Percentiles rank a stretch among this genome's conserved stretches.
Evolutionary conservation across 2,888 invertebrate genomes (phyloP).

Genomic region (Bombylius major): DNA sequence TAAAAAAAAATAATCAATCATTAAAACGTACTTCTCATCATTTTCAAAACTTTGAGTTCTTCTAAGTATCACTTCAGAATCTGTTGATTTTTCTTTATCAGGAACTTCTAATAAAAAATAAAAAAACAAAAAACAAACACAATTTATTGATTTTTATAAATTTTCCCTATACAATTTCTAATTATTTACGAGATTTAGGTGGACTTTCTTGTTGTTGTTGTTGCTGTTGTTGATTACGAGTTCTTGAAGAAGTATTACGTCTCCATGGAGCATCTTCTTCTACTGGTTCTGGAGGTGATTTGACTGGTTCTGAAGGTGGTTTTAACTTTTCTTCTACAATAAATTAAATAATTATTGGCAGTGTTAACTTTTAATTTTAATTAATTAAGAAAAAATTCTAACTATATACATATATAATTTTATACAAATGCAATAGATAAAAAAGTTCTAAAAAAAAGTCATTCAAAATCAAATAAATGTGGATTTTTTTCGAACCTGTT

Average conservation of each 20-base stretch:
- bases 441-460: too few relatives aligned
- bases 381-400: neutral
- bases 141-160: neutral
- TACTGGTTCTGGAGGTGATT: conserved; percentile 36
- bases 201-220: conserved; percentile 35
- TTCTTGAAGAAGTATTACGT: conserved; percentile 45
- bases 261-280: conserved; percentile 54
- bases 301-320: conserved; percentile 22
- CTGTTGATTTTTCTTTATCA: conserved; percentile 39
- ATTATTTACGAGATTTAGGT: conserved; percentile 40
- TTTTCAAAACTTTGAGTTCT: conserved; percentile 80
- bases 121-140: conserved; percentile 1
- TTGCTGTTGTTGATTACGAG: conserved; percentile 31
- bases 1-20: neutral
- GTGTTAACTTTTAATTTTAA: neutral
- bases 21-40: conserved; percentile 69
- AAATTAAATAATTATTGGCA: neutral
- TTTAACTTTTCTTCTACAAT: conserved; percentile 26
- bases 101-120: conserved; percentile 39
- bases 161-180: neutral
- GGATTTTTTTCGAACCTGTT: too few relatives aligned
- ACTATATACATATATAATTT: neutral
- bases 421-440: too few relatives aligned
- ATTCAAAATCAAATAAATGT: too few relatives aligned
- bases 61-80: conserved; percentile 57